These are phyloP conservation scores for Limnodromus scolopaceus DNA, from an alignment of 2,797 vertebrate genomes.

Conservation along the genomic window DNA sequence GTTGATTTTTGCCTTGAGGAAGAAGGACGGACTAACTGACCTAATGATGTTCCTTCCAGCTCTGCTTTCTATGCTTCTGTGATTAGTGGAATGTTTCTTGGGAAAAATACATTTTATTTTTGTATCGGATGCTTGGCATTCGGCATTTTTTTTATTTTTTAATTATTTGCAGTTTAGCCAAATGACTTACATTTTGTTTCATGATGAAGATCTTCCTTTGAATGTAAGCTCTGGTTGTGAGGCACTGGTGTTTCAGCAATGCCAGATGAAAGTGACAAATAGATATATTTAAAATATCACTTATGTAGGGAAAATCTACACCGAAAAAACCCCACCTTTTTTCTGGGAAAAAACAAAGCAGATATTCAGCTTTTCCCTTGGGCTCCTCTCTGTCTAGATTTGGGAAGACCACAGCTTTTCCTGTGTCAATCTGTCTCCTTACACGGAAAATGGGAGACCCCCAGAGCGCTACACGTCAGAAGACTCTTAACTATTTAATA, in stretches of 20 bases:
- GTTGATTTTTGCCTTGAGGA: neutral
- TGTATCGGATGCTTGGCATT: neutral
- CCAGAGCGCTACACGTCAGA: neutral
- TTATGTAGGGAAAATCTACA: neutral
- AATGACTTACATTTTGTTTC: neutral
- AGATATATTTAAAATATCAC: neutral
- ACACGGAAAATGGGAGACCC: neutral
- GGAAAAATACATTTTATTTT: neutral
- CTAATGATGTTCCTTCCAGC: neutral
- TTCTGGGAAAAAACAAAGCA: neutral
- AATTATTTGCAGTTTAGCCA: neutral
- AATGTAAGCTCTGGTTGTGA: neutral
- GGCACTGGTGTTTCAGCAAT: neutral
- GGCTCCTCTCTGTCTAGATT: neutral
- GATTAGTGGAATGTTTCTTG: neutral
- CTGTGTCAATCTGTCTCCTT: neutral
- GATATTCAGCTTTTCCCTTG: neutral
- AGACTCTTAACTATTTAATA: neutral
- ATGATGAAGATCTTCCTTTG: neutral
- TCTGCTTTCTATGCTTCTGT: neutral
- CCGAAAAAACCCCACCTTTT: rapidly evolving
- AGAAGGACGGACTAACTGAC: neutral
- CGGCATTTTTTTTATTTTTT: neutral
- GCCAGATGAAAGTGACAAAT: neutral
- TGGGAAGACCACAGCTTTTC: neutral